phyloP scores from a whole-genome alignment of 1,140 invertebrate genomes.

The Galleria mellonella region DNA sequence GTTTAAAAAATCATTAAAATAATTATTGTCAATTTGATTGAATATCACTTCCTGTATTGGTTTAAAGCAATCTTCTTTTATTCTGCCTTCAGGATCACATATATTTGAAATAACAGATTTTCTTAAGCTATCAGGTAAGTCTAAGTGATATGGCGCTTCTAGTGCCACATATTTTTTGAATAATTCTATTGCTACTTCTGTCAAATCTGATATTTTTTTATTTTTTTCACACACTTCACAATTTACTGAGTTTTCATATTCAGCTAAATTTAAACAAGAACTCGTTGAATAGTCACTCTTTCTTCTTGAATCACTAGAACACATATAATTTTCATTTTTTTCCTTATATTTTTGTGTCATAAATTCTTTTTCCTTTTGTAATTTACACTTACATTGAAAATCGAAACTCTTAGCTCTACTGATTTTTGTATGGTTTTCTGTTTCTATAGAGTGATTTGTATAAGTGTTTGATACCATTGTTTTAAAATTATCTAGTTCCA shows the following conservation, averaged over 20 bases:
- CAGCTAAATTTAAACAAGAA: conserved; percentile 44
- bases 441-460: conserved; percentile 19
- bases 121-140: conserved; percentile 59
- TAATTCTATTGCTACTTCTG: conserved; percentile 56
- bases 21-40: conserved; percentile 77
- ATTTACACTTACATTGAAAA: conserved; percentile 29
- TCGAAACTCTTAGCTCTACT: conserved; percentile 54
- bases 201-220: conserved; percentile 20
- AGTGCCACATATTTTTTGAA: conserved; percentile 72
- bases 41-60: conserved; percentile 79
- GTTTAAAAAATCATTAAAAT: conserved; percentile 80
- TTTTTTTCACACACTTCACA: conserved; percentile 20
- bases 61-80: conserved; percentile 64
- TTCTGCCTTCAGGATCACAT: conserved; percentile 62
- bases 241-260: conserved; percentile 17
- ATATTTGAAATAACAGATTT: conserved; percentile 69
- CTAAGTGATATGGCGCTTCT: conserved; percentile 64
- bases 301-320: conserved; percentile 28
- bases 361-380: conserved; percentile 21
- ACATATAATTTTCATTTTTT: conserved; percentile 13
- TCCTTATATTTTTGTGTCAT: conserved; percentile 24
- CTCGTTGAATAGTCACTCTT: conserved; percentile 30
- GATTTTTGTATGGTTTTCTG: conserved; percentile 32
- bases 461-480: conserved; percentile 21
- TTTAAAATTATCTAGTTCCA: conserved; percentile 63